These are phyloP conservation scores for Oceanodroma tethys DNA, from an alignment of 2,113 vertebrate species.

Conservation along the genomic window DNA sequence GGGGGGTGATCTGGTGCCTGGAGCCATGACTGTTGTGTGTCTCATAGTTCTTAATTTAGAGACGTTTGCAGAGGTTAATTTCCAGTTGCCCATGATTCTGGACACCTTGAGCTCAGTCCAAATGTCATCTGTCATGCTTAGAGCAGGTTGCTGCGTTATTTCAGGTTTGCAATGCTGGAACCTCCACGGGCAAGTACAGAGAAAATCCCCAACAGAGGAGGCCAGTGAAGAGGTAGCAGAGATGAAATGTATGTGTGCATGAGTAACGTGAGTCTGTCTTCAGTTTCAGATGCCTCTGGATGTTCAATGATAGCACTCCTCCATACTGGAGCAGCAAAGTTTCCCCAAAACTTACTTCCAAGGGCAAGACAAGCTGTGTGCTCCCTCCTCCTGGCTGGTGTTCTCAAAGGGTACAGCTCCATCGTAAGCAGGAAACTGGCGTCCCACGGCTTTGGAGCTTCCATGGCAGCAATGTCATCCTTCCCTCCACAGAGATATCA, in stretches of 20 bases:
- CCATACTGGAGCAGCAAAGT: slow-evolving; percentile 78
- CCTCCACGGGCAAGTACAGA: background rate
- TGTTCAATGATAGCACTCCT: slow-evolving; percentile 80
- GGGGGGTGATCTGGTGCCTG: background rate
- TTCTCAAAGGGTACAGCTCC: slow-evolving; percentile 73
- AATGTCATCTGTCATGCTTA: background rate
- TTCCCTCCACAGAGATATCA: slow-evolving; percentile 85
- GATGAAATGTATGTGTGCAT: background rate
- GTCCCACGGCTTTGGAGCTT: slow-evolving; percentile 81
- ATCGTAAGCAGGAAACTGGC: slow-evolving; percentile 81
- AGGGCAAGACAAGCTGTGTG: slow-evolving; percentile 73
- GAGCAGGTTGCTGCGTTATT: background rate
- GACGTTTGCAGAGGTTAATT: background rate
- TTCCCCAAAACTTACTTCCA: slow-evolving; percentile 74
- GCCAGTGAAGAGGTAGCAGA: background rate
- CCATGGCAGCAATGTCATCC: slow-evolving; percentile 84
- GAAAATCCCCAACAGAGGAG: background rate
- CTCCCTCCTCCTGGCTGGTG: slow-evolving; percentile 55
- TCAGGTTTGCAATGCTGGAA: background rate
- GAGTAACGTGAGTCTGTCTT: slow-evolving; percentile 66
- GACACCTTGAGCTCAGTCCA: background rate
- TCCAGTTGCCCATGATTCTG: background rate
- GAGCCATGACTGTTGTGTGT: background rate
- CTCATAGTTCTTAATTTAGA: background rate
- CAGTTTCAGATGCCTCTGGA: slow-evolving; percentile 83